Evolutionary conservation across 2,888 invertebrate species (phyloP).

Genomic region (Liodrosophila aerea): DNA sequence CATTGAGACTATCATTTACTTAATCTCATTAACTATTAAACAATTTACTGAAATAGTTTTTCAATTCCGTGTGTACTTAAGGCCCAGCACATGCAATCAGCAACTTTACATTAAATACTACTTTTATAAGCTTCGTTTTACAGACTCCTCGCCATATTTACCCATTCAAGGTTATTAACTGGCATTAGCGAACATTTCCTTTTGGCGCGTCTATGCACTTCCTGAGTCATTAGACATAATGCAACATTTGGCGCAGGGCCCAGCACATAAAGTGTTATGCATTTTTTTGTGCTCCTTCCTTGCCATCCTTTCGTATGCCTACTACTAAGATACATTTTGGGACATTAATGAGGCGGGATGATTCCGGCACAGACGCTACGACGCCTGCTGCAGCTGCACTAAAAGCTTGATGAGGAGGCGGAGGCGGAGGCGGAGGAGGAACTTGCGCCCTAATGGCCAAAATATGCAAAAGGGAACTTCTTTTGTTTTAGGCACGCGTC

Average conservation of each 20-base stretch:
- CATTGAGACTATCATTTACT: too few species aligned
- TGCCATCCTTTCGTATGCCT: too few species aligned
- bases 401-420: constrained; percentile 11
- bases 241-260: constrained; percentile 66
- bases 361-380: constrained; percentile 54
- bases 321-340: constrained; percentile 21
- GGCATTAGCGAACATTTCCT: constrained; percentile 47
- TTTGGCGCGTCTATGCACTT: constrained; percentile 43
- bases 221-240: constrained; percentile 42
- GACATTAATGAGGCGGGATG: constrained; percentile 65
- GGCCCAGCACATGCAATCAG: too few species aligned
- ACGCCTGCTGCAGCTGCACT: constrained; percentile 51
- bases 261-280: constrained; percentile 54
- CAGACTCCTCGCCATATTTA: too few species aligned
- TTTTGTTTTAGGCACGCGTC: constrained; percentile 58
- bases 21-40: too few species aligned
- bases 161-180: too few species aligned
- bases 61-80: too few species aligned
- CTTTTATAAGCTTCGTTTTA: too few species aligned
- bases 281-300: constrained; percentile 33
- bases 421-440: constrained; percentile 17
- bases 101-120: too few species aligned
- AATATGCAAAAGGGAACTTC: constrained; percentile 51
- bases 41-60: too few species aligned
- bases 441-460: constrained; percentile 62